Conservation (phyloP, 1,140 invertebrate genomes). For the Cyclina sinensis region DNA sequence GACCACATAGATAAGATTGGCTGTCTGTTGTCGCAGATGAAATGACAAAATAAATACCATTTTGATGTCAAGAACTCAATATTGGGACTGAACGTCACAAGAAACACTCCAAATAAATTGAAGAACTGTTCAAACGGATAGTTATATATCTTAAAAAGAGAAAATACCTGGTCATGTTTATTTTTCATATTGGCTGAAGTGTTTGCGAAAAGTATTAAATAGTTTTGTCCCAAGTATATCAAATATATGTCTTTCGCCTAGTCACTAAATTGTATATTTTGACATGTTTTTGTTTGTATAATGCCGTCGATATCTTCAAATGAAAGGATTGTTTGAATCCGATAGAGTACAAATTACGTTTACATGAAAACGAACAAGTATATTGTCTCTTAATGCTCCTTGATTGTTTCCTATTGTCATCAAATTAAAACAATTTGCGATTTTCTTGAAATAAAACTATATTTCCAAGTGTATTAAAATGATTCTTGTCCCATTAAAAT, state of each 20-base stretch:
- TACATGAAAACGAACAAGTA: too few species aligned
- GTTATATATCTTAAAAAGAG: slow-evolving; percentile 33
- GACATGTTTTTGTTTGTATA: slow-evolving; percentile 12
- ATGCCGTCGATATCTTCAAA: background rate
- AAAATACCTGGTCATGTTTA: slow-evolving; percentile 42
- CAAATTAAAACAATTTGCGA: too few species aligned
- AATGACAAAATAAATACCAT: slow-evolving; percentile 50
- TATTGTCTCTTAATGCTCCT: too few species aligned
- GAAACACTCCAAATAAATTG: slow-evolving; percentile 25
- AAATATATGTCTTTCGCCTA: slow-evolving; percentile 6
- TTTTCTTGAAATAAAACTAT: too few species aligned
- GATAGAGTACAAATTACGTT: too few species aligned
- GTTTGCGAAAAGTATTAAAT: slow-evolving; percentile 30
- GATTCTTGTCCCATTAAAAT: too few species aligned
- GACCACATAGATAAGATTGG: background rate
- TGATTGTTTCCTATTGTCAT: too few species aligned
- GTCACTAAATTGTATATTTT: background rate
- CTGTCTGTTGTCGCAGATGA: slow-evolving; percentile 11
- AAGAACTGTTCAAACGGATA: slow-evolving; percentile 6
- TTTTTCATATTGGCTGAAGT: slow-evolving; percentile 45
- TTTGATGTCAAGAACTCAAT: background rate
- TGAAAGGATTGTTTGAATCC: too few species aligned
- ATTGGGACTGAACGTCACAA: slow-evolving; percentile 1
- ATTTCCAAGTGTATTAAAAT: too few species aligned
- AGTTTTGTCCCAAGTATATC: slow-evolving; percentile 12